Evolutionary conservation across 2,888 invertebrate species (phyloP).

Genomic region (Platycheirus albimanus): DNA sequence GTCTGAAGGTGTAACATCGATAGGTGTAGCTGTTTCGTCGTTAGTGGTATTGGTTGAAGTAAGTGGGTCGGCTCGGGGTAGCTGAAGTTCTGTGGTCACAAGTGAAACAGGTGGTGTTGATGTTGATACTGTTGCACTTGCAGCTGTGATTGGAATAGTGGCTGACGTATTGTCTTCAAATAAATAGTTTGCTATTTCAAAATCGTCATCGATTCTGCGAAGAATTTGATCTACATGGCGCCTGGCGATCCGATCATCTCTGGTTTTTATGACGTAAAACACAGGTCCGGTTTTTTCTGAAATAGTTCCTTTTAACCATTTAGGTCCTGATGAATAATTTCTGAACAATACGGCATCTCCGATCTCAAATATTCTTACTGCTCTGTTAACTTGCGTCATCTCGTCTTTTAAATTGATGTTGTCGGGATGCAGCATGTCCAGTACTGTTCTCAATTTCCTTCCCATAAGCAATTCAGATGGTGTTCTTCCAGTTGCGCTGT

Average conservation of each 20-base stretch:
- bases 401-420: not conserved
- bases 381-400: not conserved
- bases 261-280: slow-evolving; percentile 5
- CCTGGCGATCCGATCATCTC: not conserved
- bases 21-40: not conserved
- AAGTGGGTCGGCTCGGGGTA: not conserved
- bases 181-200: not conserved
- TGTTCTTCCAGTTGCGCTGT: slow-evolving; percentile 9
- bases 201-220: not conserved
- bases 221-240: slow-evolving; percentile 16
- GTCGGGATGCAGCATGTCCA: not conserved
- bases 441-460: not conserved
- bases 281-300: slow-evolving; percentile 15
- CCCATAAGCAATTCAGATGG: slow-evolving; percentile 5
- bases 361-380: not conserved
- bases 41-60: not conserved
- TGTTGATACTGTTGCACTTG: not conserved
- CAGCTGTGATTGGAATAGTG: not conserved
- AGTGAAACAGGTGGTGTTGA: not conserved
- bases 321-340: slow-evolving; percentile 4
- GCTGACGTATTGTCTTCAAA: not conserved
- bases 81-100: not conserved
- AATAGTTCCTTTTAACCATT: not conserved
- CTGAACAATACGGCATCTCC: slow-evolving; percentile 13
- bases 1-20: not conserved